These are phyloP conservation scores for Champsocephalus esox DNA, from an alignment of 2,797 vertebrate genomes.

Conservation along the genomic window DNA sequence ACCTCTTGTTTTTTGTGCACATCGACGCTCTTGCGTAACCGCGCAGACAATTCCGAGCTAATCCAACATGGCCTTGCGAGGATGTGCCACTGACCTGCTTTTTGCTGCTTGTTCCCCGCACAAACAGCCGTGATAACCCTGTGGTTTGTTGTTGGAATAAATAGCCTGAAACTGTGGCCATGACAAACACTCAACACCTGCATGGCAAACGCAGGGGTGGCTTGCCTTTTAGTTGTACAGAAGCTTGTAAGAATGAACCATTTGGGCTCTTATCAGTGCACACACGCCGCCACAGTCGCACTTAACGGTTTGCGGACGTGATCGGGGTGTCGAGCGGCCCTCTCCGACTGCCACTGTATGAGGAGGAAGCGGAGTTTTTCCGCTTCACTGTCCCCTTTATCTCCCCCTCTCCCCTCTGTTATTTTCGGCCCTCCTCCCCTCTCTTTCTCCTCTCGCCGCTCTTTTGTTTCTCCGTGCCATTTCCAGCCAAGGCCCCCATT, in stretches of 20 bases:
- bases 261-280: conserved; percentile 59
- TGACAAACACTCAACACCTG: conserved; percentile 32
- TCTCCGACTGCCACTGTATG: conserved; percentile 48
- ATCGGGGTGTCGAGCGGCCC: conserved; percentile 51
- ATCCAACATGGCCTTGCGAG: conserved; percentile 54
- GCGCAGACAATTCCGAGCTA: conserved; percentile 31
- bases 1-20: conserved; percentile 50
- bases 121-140: neutral
- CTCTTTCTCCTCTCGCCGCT: conserved; percentile 55
- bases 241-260: conserved; percentile 35
- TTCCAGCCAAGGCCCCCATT: conserved; percentile 76
- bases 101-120: conserved; percentile 10
- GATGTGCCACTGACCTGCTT: conserved; percentile 72
- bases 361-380: conserved; percentile 75
- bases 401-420: conserved; percentile 60
- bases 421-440: conserved; percentile 50
- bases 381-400: conserved; percentile 78
- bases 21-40: conserved; percentile 48
- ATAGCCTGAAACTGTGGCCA: conserved; percentile 22
- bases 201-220: neutral
- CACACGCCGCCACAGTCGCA: conserved; percentile 59
- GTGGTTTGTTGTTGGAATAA: conserved; percentile 26
- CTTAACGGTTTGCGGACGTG: conserved; percentile 64
- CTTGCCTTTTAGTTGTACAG: conserved; percentile 31
- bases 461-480: conserved; percentile 75